Base-by-base conservation (phyloP, 2,113 vertebrate genomes). In the Ceyx melanurus region DNA sequence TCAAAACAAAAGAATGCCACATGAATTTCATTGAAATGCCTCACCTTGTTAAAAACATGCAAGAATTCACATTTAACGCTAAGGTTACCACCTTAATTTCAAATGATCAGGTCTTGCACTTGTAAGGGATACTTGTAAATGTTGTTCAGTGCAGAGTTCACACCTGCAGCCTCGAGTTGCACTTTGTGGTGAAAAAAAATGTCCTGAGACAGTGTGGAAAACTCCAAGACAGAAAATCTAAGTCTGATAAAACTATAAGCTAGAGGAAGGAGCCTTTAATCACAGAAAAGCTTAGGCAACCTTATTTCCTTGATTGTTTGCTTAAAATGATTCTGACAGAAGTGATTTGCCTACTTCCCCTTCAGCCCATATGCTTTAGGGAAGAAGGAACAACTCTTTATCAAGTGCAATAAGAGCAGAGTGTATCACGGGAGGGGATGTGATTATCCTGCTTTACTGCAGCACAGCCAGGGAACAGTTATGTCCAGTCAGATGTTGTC, bases 271-370 rank as follows among this genome's bases (percentile, higher is more conserved):
- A 89, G 42, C 26, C 29, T 90, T 89, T 65, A 90, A 78, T 82
- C 82, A 88, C 13, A 50, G 72, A 90, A 93, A 96, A 28, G 60
- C 62, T 94, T 90, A 93, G 20, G 42, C n/a, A 92, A 56, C 29
- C 20, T 87, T 80, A 80, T 56, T 94, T 93, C 64, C 67, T 80
- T 80, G 22, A 33, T 86, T 80, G 50, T 58, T 94, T 67, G n/a
- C 78, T 67, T 87, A 77, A 87, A 92, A 93, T 80, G 76, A 73
- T 60, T 87, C 82, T 16, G 29, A 82, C 89, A 77, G 71, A 88
- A 93, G 21, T 33, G 82, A 95, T 91, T 91, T 85, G 14, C 37
- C 45, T 70, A 23, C 73, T 72, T 92, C 51, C 54, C 46, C 37
- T 76, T 82, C 28, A 35, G 79, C 29, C 62, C 13, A 4, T 31